Percentiles rank a stretch among this genome's conserved stretches.
phyloP scores from a whole-genome alignment of 2,113 vertebrate genomes.

The Carollia perspicillata region DNA sequence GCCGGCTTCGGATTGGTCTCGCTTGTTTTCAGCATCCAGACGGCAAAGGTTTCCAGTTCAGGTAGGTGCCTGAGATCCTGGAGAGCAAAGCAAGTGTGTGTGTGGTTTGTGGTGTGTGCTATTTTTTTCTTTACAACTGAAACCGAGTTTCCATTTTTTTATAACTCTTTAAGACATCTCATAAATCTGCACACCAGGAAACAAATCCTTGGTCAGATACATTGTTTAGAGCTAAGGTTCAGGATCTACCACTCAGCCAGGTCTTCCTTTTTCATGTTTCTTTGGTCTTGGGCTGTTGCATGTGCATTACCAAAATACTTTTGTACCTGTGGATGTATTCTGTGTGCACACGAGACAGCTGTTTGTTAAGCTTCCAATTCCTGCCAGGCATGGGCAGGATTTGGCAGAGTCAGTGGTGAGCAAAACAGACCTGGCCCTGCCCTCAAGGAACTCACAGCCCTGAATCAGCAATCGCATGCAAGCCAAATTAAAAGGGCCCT shows the following conservation, averaged over 20 bases:
- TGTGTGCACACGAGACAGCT: background rate
- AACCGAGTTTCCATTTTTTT: slow-evolving; percentile 1
- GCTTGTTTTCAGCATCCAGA: background rate
- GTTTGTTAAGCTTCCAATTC: background rate
- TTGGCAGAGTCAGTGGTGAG: background rate
- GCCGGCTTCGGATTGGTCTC: slow-evolving; percentile 32
- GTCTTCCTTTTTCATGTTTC: background rate
- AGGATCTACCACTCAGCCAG: background rate
- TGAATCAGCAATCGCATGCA: background rate
- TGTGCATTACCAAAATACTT: background rate
- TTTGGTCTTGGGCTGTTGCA: background rate
- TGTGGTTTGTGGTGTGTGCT: background rate
- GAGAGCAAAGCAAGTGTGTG: background rate
- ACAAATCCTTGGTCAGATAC: background rate
- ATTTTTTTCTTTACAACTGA: background rate
- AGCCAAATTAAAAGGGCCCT: background rate
- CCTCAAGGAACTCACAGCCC: background rate
- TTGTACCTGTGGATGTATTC: background rate
- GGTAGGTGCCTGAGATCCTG: background rate
- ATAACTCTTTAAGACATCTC: background rate
- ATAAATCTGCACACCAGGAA: background rate
- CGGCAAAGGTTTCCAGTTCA: background rate
- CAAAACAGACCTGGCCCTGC: background rate
- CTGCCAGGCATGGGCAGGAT: background rate
- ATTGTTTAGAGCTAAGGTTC: background rate